These are phyloP conservation scores for Plestiodon gilberti DNA, from an alignment of 2,113 vertebrate genomes.

Conservation along the genomic window DNA sequence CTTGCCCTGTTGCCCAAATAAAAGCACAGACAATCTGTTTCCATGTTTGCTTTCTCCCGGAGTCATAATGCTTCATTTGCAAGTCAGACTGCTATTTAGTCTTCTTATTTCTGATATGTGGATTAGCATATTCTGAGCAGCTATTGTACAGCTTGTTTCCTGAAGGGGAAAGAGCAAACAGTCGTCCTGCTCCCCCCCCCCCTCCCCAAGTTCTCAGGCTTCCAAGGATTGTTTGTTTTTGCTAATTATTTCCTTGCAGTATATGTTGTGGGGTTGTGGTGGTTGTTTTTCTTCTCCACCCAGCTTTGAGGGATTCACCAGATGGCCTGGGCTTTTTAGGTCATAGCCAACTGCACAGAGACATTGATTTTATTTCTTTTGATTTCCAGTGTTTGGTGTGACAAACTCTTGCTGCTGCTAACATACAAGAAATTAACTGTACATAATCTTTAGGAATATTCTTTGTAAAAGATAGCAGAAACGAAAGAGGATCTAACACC, in stretches of 20 bases:
- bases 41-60: not conserved
- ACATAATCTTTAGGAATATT: no score
- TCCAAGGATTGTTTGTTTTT: conserved; percentile 31
- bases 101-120: not conserved
- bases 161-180: conserved; percentile 30
- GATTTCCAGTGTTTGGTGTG: no score
- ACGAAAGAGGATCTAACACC: no score
- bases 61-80: not conserved
- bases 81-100: not conserved
- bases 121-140: conserved; percentile 33
- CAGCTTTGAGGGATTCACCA: not conserved
- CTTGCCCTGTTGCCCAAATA: not conserved
- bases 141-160: conserved; percentile 6
- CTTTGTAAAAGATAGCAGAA: no score
- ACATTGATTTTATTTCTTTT: not conserved
- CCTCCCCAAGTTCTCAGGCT: conserved; percentile 18
- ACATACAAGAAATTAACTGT: no score
- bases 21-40: not conserved
- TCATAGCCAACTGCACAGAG: not conserved
- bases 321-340: conserved; percentile 23
- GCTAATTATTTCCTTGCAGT: conserved; percentile 4
- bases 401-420: no score
- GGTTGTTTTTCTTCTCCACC: not conserved
- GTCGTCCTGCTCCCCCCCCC: not conserved
- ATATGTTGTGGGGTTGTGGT: not conserved